Evolutionary conservation across 2,797 vertebrate species (phyloP), one percentile per base, ranked within the genome.

Genomic region (Rhinogobio ventralis): DNA sequence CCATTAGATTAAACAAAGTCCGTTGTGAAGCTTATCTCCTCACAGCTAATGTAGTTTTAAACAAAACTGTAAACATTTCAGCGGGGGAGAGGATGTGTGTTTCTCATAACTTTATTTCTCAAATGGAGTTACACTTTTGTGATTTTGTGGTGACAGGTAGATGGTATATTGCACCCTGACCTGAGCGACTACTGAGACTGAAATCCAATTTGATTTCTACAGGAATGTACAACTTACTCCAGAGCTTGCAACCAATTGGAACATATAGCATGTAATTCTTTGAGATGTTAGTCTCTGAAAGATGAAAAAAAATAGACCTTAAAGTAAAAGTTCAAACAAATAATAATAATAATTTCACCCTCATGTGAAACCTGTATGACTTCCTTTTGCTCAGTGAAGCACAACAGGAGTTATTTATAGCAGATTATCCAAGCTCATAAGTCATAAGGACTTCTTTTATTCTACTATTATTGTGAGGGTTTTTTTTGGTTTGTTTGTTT

Each of bases 221-320:
- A 83, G 67, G 49, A 82, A 86, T 71, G 57, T 79, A 82, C 80
- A 87, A 76, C 84, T 79, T 84, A 46, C 60, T 46, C 36, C 36
- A 30, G 78, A 79, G 69, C 80, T 67, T 74, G 55, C 68, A 64
- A n/a, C 66, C 75, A 20, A 42, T 80, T 25, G 53, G 57, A 77
- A 55, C 80, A 72, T 49, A 77, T 39, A 72, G 36, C n/a, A n/a
- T 86, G 67, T 53, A 46, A n/a, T 86, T 77, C 42, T 66, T 66
- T 82, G 42, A 64, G 55, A 72, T 53, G 57, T 51, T 51, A 20
- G 57, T 33, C 64, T 49, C n/a, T 53, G 46, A 4, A 60, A 72
- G 33, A 9, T 5, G 2, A 11, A 23, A 15, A 62, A 64, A 30
- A 30, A 62, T 14, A 64, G 13, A 30, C 2, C 25, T 17, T 51